A percentile compares a stretch with the other conserved stretches of the same genome.
Evolutionary conservation across 2,888 invertebrate species (phyloP).

Genomic region (Trissoscelio sp.): DNA sequence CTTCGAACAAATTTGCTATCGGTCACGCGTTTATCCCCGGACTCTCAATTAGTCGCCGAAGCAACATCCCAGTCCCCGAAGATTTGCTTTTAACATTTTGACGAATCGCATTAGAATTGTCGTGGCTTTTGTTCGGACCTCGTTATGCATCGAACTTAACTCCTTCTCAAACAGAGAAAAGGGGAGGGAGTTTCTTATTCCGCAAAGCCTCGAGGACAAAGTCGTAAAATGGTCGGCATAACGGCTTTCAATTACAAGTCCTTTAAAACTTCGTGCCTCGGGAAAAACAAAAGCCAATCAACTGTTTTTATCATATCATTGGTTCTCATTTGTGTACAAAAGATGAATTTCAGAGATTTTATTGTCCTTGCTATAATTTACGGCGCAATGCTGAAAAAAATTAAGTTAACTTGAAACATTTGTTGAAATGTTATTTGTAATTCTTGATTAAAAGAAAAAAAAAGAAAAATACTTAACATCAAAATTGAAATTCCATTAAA

Average conservation of each 20-base stretch:
- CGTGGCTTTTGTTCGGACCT: constrained; percentile 72
- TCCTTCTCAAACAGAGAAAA: constrained; percentile 65
- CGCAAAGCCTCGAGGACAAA: constrained; percentile 80
- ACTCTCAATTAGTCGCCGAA: constrained; percentile 47
- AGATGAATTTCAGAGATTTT: not conserved
- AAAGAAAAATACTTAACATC: too few species aligned
- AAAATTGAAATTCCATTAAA: too few species aligned
- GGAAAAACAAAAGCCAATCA: constrained; percentile 45
- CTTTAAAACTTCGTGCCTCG: constrained; percentile 8
- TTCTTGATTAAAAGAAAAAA: too few species aligned
- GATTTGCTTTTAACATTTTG: constrained; percentile 76
- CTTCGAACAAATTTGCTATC: constrained; percentile 55
- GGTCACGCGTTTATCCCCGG: constrained; percentile 47
- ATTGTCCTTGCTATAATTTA: too few species aligned
- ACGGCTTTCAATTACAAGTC: constrained; percentile 81
- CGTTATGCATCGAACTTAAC: constrained; percentile 69
- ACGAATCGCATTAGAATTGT: constrained; percentile 77
- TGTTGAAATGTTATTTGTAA: too few species aligned
- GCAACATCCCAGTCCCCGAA: not conserved
- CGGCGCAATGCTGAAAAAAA: too few species aligned
- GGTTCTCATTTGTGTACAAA: constrained; percentile 1
- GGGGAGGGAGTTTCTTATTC: constrained; percentile 77
- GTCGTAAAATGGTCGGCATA: constrained; percentile 81
- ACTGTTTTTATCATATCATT: constrained; percentile 10
- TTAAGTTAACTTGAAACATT: too few species aligned